Percentiles rank a stretch among this genome's conserved stretches.
Conservation (phyloP, 1,140 invertebrate genomes). For the Neodiprion pinetum region DNA sequence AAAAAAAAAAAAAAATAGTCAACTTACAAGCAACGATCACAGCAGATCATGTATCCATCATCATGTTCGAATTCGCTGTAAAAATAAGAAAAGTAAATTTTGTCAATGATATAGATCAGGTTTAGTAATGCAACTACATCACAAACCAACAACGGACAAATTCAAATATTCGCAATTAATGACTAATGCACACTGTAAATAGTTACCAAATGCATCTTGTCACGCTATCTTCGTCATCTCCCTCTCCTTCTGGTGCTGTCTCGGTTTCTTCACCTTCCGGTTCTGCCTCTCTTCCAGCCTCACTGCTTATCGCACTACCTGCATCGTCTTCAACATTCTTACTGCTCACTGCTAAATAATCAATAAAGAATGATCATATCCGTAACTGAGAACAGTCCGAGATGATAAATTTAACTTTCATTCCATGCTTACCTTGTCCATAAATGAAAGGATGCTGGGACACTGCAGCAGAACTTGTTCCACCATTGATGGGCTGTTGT, state of each 20-base stretch:
- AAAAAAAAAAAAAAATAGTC: conserved; percentile 21
- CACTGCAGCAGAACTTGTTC: conserved; percentile 43
- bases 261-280: conserved; percentile 86
- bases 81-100: conserved; percentile 35
- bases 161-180: conserved; percentile 13
- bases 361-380: conserved; percentile 8
- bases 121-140: conserved; percentile 14
- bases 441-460: conserved; percentile 54
- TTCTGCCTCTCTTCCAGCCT: conserved; percentile 64
- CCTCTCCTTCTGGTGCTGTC: conserved; percentile 85
- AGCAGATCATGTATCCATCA: conserved; percentile 98
- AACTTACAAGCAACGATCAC: conserved; percentile 83
- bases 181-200: conserved; percentile 1
- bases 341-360: conserved; percentile 39
- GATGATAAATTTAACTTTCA: conserved; percentile 13
- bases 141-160: conserved; percentile 20
- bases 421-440: conserved; percentile 44
- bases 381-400: conserved; percentile 15
- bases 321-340: conserved; percentile 66
- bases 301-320: conserved; percentile 71
- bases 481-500: conserved; percentile 52
- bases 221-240: conserved; percentile 84
- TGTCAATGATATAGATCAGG: conserved; percentile 3
- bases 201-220: conserved; percentile 87
- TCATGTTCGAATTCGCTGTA: conserved; percentile 90